Percentiles rank a stretch among this genome's conserved stretches.
phyloP scores from a whole-genome alignment of 92 coral and sea anemone genomes.

The Scolanthus callimorphus region DNA sequence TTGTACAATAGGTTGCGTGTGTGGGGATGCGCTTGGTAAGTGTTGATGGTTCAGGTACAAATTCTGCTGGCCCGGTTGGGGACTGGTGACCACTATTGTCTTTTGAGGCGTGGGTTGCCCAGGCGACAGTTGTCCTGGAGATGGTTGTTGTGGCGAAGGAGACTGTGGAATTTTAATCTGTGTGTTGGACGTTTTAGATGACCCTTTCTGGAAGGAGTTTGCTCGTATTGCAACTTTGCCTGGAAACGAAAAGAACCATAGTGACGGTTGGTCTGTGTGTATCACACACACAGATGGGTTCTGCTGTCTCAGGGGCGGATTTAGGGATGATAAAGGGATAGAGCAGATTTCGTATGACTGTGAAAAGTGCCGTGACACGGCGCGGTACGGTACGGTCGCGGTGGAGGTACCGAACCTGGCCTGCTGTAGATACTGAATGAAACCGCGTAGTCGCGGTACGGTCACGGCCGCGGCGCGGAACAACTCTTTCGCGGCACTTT shows the following conservation, averaged over 20 bases:
- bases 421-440: too few relatives aligned
- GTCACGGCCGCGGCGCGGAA: too few relatives aligned
- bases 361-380: too few relatives aligned
- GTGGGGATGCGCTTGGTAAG: slow-evolving; percentile 38
- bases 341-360: too few relatives aligned
- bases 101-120: slow-evolving; percentile 63
- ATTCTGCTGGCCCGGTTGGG: slow-evolving; percentile 73
- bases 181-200: slow-evolving; percentile 55
- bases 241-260: slow-evolving; percentile 15
- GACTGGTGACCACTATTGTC: slow-evolving; percentile 64
- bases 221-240: slow-evolving; percentile 72
- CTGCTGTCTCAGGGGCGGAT: too few relatives aligned
- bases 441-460: too few relatives aligned
- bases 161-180: slow-evolving; percentile 78
- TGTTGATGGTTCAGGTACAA: slow-evolving; percentile 73
- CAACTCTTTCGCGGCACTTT: too few relatives aligned
- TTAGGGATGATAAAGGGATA: too few relatives aligned
- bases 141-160: slow-evolving; percentile 72
- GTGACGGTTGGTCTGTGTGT: too few relatives aligned
- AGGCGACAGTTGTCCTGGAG: slow-evolving; percentile 67
- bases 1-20: slow-evolving; percentile 82
- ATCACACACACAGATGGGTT: too few relatives aligned
- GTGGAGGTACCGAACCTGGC: too few relatives aligned
- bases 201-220: slow-evolving; percentile 67
- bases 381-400: too few relatives aligned